Percentiles rank a stretch among this genome's conserved stretches.
phyloP scores from a whole-genome alignment of 1,140 invertebrate genomes.

The Branchinecta lynchi region DNA sequence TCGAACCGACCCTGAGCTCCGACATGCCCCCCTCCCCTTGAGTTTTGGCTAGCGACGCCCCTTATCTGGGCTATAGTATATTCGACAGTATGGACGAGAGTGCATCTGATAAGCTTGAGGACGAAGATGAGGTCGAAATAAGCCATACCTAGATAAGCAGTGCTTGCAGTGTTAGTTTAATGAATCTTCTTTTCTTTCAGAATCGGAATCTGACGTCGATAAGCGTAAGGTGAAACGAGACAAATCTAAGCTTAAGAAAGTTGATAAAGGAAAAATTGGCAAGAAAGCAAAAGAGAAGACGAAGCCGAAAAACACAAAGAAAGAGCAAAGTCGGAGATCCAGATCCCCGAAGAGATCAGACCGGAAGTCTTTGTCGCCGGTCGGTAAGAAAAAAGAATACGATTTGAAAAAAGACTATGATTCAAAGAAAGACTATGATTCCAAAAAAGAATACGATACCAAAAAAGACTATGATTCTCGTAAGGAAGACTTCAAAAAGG shows the following conservation, averaged over 20 bases:
- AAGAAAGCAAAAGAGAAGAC: background rate
- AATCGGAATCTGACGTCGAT: background rate
- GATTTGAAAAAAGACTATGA: background rate
- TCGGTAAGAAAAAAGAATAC: background rate
- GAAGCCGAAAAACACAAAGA: background rate
- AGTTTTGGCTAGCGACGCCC: no score
- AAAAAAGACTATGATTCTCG: background rate
- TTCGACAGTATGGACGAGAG: no score
- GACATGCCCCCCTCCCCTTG: no score
- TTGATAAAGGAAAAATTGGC: background rate
- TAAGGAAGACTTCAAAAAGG: background rate
- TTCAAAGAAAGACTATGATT: slow-evolving; percentile 1
- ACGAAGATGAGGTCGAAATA: no score
- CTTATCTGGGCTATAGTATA: no score
- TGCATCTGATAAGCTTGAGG: no score
- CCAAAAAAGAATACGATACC: background rate
- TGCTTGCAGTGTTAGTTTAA: background rate
- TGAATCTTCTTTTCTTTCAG: background rate
- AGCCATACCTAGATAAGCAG: no score
- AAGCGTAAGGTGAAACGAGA: background rate
- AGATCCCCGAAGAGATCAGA: background rate
- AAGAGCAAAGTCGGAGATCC: background rate
- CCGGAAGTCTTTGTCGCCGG: background rate
- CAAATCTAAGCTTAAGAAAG: background rate
- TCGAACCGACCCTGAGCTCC: no score